Evolutionary conservation across 2,888 invertebrate species (phyloP).

Genomic region (Adelognathus sp.): DNA sequence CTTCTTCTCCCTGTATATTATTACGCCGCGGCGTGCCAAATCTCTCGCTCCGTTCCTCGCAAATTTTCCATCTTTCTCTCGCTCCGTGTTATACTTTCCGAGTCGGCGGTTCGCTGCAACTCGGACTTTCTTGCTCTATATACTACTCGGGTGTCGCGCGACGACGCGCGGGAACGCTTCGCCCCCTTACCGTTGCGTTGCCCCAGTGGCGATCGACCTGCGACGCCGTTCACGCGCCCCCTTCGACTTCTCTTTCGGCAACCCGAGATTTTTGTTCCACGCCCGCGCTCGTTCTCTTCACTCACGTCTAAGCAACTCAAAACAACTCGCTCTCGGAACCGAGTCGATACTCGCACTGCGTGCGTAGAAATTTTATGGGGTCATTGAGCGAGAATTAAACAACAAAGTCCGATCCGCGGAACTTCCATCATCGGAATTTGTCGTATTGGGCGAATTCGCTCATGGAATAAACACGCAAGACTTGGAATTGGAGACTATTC

Average conservation of each 20-base stretch:
- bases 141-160: conserved; percentile 44
- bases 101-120: conserved; percentile 16
- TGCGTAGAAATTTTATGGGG: background rate
- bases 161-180: conserved; percentile 18
- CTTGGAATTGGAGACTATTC: too few species aligned
- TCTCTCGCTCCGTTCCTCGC: conserved; percentile 29
- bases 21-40: conserved; percentile 30
- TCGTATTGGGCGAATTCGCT: too few species aligned
- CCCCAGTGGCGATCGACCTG: conserved; percentile 17
- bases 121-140: conserved; percentile 22
- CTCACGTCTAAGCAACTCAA: conserved; percentile 20
- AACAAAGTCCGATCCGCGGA: background rate
- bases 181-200: conserved; percentile 13
- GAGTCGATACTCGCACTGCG: too few species aligned
- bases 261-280: conserved; percentile 51
- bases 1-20: conserved; percentile 25
- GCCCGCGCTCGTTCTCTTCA: conserved; percentile 28
- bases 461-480: too few species aligned
- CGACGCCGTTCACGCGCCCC: conserved; percentile 14
- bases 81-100: background rate
- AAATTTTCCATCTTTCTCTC: background rate
- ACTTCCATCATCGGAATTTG: background rate
- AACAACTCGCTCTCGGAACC: background rate
- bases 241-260: conserved; percentile 5
- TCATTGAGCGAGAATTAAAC: background rate